Base-by-base conservation (phyloP, 64 coral and sea anemone genomes). In the Pocillopora verrucosa region DNA sequence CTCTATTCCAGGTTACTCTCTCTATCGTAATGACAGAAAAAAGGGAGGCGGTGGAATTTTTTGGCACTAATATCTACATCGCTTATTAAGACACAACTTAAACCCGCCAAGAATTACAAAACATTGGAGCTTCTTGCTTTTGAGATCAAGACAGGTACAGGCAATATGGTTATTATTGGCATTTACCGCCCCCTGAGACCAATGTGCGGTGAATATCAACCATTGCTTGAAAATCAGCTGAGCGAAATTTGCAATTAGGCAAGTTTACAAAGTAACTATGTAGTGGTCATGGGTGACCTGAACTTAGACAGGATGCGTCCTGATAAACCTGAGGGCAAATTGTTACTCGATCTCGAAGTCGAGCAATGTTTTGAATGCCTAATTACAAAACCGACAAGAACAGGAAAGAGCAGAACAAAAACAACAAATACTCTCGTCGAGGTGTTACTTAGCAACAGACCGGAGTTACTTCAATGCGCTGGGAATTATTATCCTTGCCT, bases 231-330 rank as follows among this genome's bases (percentile, higher is more conserved):
- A 91, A 84, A 75, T 20, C 67, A 91, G 56, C 79, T 91, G 12
- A 91, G 65, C 73, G 79, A 84, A 10, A 58, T 91, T 10, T 91
- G 79, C 34, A 84, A 84, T 41, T 91, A 78, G 89, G 89, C 79
- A 3, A 91, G 64, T 38, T 35, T 91, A 12, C 64, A 84, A 74
- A 83, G 65, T 38, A 74, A 73, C 34, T 67, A 19, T 83, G 89
- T 91, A 5, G 72, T 73, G 11, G 72, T 10, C 7, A 7, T 7
- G 3, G 41, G 41, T 51, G 41, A 51, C 41, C 41, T 51, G 7
- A 51, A 51, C 41, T 7, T 51, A 7, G 7, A 51, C 41, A 51
- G 74, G 11, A 4, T 76, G 74, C 74, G 74, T 12, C 75, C 87
- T 38, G 75, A 89, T 15, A 89, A 60, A 78, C 36, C 73, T 64